Base-by-base conservation (phyloP, 2,888 invertebrate species). In the Pandemis cinnamomeana region DNA sequence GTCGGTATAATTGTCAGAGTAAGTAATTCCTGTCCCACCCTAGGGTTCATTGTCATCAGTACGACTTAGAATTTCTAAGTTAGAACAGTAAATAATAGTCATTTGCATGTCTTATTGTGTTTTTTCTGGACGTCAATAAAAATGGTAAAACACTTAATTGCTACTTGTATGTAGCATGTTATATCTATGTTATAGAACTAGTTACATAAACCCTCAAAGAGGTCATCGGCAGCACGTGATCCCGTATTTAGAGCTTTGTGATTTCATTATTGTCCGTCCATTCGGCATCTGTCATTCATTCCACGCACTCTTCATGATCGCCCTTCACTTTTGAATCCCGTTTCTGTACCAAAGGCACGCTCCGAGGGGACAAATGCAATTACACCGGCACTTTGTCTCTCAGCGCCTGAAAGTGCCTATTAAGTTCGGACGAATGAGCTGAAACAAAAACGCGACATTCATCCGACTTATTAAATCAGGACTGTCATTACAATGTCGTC, bases 371-470 rank as follows among this genome's bases (percentile, higher is more conserved):
- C 77, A 82, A 90, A 91, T 87, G 85, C 86, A 90, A 91, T 91
- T 91, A 91, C 83, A 81, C 76, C 72, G 86, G 86, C 89, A 90
- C 91, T 91, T 86, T 85, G 86, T 86, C 84, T 85, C 81, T 82
- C 79, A 78, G 78, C 79, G 79, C 75, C 83, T 82, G 76, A 81
- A 83, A 86, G 83, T 85, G 84, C 82, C 83, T 83, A 82, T 86
- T 84, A 83, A 68, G 76, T 80, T 76, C 71, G 66, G 71, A 60
- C 74, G 74, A 74, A 67, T 67, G 71, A 71, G 60, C 73, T 53
- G 70, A 74, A 67, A 71, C 74, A 74, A 74, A 71, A 74, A 74
- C 55, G 74, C 62, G 74, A 70, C 46, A 67, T 71, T 67, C 66
- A 20, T 67, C 62, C 41, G 66, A 67, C 61, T 70, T 74, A 71